Evolutionary conservation across 1,140 invertebrate genomes (phyloP).

Genomic region (Stenopsyche tienmushanensis): DNA sequence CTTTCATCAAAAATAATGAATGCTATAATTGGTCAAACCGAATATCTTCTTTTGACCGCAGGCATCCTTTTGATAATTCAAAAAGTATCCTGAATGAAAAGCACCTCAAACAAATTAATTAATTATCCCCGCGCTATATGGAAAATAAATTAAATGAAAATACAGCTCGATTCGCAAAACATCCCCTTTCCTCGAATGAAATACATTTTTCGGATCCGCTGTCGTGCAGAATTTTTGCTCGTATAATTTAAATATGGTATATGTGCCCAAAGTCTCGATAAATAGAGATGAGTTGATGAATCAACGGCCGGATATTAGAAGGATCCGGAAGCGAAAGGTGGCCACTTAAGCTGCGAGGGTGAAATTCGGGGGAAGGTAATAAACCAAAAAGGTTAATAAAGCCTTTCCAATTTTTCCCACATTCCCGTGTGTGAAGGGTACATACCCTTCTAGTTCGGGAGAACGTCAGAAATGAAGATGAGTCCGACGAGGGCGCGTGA

Average conservation of each 20-base stretch:
- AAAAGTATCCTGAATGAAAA: not conserved
- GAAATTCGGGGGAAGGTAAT: conserved; percentile 7
- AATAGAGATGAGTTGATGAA: conserved; percentile 1
- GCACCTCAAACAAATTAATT: not conserved
- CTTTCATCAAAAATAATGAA: too few species aligned
- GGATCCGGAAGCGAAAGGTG: conserved; percentile 15
- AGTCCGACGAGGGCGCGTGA: not conserved
- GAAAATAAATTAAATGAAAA: too few species aligned
- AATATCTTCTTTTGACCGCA: too few species aligned
- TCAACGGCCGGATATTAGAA: conserved; percentile 27
- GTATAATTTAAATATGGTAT: too few species aligned
- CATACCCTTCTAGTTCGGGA: not conserved
- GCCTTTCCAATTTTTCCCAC: conserved; percentile 6
- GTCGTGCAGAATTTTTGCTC: too few species aligned
- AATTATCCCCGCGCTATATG: too few species aligned
- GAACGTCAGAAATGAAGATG: not conserved
- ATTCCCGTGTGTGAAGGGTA: not conserved
- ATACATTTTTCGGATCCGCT: too few species aligned
- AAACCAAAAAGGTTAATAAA: conserved; percentile 28
- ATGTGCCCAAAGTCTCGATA: too few species aligned
- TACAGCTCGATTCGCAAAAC: too few species aligned
- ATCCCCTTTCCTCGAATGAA: too few species aligned
- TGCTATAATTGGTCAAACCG: too few species aligned
- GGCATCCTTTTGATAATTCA: too few species aligned
- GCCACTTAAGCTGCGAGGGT: not conserved